Conservation (phyloP, 64 coral and sea anemone species). For the Montipora efflorescens region DNA sequence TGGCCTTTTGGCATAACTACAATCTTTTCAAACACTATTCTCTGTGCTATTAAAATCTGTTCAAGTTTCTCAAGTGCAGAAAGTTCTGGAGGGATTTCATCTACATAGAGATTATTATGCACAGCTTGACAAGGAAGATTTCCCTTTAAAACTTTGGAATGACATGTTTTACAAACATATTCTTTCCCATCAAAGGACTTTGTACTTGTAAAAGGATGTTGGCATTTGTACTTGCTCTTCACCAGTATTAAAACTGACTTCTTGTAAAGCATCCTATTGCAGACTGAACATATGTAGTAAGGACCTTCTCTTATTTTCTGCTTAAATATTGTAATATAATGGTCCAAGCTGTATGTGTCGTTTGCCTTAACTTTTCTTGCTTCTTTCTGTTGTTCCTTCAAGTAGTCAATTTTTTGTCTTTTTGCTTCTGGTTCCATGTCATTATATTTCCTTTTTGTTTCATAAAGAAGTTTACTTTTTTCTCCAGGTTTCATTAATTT, state of each 20-base stretch:
- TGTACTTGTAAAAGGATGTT: conserved; percentile 62
- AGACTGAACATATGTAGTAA: too few species aligned
- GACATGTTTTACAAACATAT: conserved; percentile 2
- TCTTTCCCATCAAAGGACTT: conserved; percentile 62
- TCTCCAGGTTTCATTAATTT: conserved; percentile 1
- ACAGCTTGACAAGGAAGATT: neutral
- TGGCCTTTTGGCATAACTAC: conserved; percentile 41
- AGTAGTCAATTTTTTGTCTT: conserved; percentile 25
- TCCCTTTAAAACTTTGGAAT: conserved; percentile 49
- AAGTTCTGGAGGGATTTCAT: too few species aligned
- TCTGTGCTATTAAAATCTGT: conserved; percentile 41
- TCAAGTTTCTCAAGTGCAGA: neutral
- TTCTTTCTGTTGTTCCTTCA: neutral
- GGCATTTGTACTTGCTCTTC: neutral
- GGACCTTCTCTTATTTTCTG: conserved; percentile 3
- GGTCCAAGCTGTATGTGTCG: conserved; percentile 7
- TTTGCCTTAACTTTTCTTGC: conserved; percentile 12
- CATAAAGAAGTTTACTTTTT: conserved; percentile 46
- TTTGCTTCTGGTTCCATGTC: conserved; percentile 64
- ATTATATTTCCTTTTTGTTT: conserved; percentile 40
- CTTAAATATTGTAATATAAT: conserved; percentile 25
- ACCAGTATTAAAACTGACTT: too few species aligned
- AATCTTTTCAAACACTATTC: conserved; percentile 70
- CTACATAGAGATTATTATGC: too few species aligned
- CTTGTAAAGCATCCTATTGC: neutral